A percentile compares a stretch with the other conserved stretches of the same genome.
Evolutionary conservation across 2,888 invertebrate genomes (phyloP).

Genomic region (Drosophila helvetica): DNA sequence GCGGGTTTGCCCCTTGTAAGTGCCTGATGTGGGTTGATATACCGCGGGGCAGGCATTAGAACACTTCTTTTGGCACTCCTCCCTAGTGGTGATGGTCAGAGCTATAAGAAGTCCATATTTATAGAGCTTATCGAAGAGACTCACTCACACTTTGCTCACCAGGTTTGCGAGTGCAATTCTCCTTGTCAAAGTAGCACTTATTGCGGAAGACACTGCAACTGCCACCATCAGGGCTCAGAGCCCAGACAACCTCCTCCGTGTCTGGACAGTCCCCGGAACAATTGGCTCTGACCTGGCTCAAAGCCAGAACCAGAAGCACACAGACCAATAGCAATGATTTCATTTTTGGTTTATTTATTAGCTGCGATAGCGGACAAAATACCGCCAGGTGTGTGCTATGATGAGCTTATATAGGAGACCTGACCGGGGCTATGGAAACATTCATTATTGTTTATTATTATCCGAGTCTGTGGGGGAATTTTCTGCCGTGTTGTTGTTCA

Average conservation of each 20-base stretch:
- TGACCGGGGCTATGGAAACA: conserved; percentile 1
- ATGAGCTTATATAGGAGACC: conserved; percentile 34
- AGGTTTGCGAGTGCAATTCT: conserved; percentile 55
- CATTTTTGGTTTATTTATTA: conserved; percentile 37
- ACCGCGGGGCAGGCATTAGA: conserved; percentile 17
- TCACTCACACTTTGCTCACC: conserved; percentile 11
- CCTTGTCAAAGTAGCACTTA: conserved; percentile 57
- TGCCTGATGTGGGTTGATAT: conserved; percentile 42
- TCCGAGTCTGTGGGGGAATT: conserved; percentile 25
- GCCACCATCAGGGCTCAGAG: conserved; percentile 39
- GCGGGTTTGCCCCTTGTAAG: conserved; percentile 44
- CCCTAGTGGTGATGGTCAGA: conserved; percentile 40
- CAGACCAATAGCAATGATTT: conserved; percentile 30
- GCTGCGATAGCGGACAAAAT: conserved; percentile 13
- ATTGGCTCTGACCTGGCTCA: conserved; percentile 40
- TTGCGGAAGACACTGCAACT: conserved; percentile 61
- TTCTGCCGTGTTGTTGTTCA: not conserved
- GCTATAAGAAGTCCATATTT: conserved; percentile 28
- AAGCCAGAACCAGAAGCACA: conserved; percentile 37
- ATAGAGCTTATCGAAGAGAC: not conserved
- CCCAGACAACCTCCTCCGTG: conserved; percentile 64
- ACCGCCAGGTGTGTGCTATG: not conserved
- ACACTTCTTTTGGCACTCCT: conserved; percentile 57
- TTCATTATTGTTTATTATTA: conserved; percentile 8
- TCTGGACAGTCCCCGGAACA: conserved; percentile 56